Evolutionary conservation across 2,797 vertebrate genomes (phyloP), one percentile per base, ranked within the genome.

Genomic region (Tenualosa ilisha): DNA sequence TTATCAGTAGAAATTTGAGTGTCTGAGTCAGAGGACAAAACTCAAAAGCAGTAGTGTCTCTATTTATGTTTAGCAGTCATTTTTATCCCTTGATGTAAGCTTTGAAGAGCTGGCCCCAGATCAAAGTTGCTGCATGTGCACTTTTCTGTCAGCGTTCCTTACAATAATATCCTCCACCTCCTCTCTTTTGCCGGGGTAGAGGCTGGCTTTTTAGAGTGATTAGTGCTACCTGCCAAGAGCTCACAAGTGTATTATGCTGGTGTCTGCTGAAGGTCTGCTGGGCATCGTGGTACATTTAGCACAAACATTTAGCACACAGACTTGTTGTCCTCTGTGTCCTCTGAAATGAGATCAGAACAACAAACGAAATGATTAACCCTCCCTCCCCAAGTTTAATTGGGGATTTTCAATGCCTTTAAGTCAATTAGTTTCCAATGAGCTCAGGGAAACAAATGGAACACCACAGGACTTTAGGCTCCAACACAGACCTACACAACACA

Each of bases 381-480:
- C 37, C 37, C 68, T 75, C 68, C 6, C 37, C 72, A 79, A 79
- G 72, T 20, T 79, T 40, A 79, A 20, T 46, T 40, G 17, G 17
- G 72, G 72, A 79, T 79, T 46, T 79, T 22, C 72, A 46, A 22
- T n/a, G 40, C 37, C 37, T 79, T 43, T 79, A 79, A 79, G 72
- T 79, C 72, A 79, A 79, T 79, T 79, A 79, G 37, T 79, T 79
- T 5, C 17, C 17, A 79, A 79, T 79, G 72, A 79, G 72, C 72
- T 79, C 40, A 79, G 72, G 43, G 17, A 46, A 46, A 22, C 26
- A 2, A 46, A 22, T 43, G 20, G 40, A 79, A 79, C 37, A 79
- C 37, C 17, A 3, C 20, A 40, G 20, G 37, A 79, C 43, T 17
- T 65, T 40, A 40, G 72, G 40, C 72, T 6, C 40, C 13, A 22